Percentiles rank a stretch among this genome's conserved stretches.
These are phyloP conservation scores for Bruchidius siliquastri DNA, from an alignment of 2,888 invertebrate species.

Conservation along the genomic window DNA sequence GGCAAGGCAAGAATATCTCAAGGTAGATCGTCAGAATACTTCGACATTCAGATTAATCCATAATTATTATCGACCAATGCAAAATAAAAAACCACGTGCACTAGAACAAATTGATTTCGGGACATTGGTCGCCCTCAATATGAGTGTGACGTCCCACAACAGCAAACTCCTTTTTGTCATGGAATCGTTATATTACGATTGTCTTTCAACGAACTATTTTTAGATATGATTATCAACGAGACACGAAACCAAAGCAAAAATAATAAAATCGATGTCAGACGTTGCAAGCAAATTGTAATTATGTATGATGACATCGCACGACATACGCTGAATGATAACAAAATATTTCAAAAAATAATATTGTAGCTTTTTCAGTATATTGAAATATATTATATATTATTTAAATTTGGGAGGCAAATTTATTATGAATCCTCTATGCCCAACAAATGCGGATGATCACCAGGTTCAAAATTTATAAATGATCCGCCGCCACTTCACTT, in stretches of 20 bases:
- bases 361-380: too few species aligned
- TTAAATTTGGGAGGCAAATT: too few species aligned
- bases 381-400: too few species aligned
- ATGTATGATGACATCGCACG: background rate
- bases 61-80: too few species aligned
- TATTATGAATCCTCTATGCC: too few species aligned
- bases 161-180: slow-evolving; percentile 14
- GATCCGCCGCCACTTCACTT: too few species aligned
- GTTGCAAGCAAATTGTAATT: background rate
- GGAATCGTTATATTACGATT: slow-evolving; percentile 15
- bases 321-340: background rate
- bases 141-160: background rate
- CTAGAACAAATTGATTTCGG: background rate
- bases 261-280: background rate
- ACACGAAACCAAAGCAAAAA: background rate
- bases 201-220: slow-evolving; percentile 5
- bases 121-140: background rate
- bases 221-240: background rate
- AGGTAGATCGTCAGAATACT: too few species aligned
- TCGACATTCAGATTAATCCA: too few species aligned
- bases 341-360: too few species aligned
- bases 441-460: too few species aligned
- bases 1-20: too few species aligned
- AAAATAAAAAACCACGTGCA: background rate
- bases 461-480: too few species aligned